Evolutionary conservation across 1,140 invertebrate genomes (phyloP).

Genomic region (Ceratina australensis): DNA sequence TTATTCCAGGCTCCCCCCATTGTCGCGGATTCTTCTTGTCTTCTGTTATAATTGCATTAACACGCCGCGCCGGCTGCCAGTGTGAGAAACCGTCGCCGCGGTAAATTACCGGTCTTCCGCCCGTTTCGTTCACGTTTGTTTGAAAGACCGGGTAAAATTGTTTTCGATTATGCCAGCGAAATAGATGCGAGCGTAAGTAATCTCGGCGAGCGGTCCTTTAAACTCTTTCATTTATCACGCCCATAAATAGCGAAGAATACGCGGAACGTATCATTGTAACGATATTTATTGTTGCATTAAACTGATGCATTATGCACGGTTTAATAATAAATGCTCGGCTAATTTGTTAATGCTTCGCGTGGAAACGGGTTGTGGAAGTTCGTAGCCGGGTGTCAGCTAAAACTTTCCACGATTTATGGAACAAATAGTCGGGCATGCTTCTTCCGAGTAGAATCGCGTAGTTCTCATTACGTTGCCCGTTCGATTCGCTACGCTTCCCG

Average conservation of each 20-base stretch:
- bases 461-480: conserved; percentile 18
- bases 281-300: no score
- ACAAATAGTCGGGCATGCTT: conserved; percentile 18
- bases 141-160: conserved; percentile 18
- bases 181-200: no score
- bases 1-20: conserved; percentile 20
- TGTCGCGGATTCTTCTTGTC: conserved; percentile 35
- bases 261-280: no score
- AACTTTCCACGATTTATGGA: conserved; percentile 31
- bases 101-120: conserved; percentile 6
- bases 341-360: no score
- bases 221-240: no score
- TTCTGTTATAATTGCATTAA: conserved; percentile 43
- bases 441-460: conserved; percentile 17
- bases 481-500: conserved; percentile 20
- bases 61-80: background rate
- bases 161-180: conserved; percentile 1
- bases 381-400: background rate
- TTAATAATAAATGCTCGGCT: no score
- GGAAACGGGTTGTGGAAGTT: no score
- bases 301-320: no score
- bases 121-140: background rate
- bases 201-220: no score
- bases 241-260: no score
- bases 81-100: background rate